A percentile compares a stretch with the other conserved stretches of the same genome.
Conservation (phyloP, 2,888 invertebrate species). For the Ormyrus thymus region DNA sequence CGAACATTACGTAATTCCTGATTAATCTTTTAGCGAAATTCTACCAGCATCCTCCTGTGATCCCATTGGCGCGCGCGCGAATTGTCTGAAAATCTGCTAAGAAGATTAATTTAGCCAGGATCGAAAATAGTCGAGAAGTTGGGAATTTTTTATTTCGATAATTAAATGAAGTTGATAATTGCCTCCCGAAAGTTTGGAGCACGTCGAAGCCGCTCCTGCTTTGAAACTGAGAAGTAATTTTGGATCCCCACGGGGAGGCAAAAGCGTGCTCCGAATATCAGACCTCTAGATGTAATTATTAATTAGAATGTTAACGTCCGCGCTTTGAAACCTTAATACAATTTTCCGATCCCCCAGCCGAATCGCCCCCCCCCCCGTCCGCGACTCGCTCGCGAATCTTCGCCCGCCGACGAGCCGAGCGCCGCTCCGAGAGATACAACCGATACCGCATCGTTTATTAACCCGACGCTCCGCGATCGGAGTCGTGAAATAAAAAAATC, state of each 20-base stretch:
- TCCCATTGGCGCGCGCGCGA: too few relatives aligned
- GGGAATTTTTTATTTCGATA: not conserved
- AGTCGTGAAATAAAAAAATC: not conserved
- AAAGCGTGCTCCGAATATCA: slow-evolving; percentile 11
- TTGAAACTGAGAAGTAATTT: slow-evolving; percentile 4
- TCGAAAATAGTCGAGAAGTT: not conserved
- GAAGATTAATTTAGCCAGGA: too few relatives aligned
- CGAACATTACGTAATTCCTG: too few relatives aligned
- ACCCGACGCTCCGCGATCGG: not conserved
- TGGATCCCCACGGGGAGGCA: not conserved
- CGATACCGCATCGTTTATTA: slow-evolving; percentile 7
- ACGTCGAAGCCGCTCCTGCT: not conserved
- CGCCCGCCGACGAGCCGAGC: too few relatives aligned
- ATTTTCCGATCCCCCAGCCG: not conserved
- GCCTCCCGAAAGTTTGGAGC: slow-evolving; percentile 15
- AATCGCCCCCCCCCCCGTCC: not conserved
- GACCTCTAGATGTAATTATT: not conserved
- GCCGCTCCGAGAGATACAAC: not conserved
- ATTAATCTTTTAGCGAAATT: too few relatives aligned
- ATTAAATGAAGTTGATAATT: slow-evolving; percentile 29
- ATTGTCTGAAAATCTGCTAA: too few relatives aligned
- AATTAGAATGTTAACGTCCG: not conserved
- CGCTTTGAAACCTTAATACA: slow-evolving; percentile 1
- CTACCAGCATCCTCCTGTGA: too few relatives aligned
- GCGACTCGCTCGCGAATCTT: too few relatives aligned